Percentiles rank a stretch among this genome's conserved stretches.
Conservation (phyloP, 2,888 invertebrate species). For the Antheraea yamamai region DNA sequence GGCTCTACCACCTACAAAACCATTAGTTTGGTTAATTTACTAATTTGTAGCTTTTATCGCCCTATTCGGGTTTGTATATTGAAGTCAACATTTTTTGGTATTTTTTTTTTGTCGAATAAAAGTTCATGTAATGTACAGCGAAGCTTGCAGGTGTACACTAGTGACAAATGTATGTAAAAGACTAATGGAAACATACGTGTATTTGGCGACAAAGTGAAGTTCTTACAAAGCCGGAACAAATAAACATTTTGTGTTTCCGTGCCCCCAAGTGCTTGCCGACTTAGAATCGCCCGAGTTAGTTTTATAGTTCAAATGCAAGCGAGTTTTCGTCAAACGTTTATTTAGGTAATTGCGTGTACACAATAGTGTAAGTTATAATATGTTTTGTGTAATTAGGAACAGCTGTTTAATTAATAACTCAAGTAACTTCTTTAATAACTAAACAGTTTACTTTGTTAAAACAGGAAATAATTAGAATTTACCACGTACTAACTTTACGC, state of each 20-base stretch:
- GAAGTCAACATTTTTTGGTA: too few relatives aligned
- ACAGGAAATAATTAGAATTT: not conserved
- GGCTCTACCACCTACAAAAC: too few relatives aligned
- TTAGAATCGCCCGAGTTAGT: not conserved
- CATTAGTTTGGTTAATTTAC: too few relatives aligned
- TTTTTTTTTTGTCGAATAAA: too few relatives aligned
- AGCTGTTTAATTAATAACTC: not conserved
- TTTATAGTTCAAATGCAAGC: conserved; percentile 5
- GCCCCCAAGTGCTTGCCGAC: not conserved
- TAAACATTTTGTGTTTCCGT: not conserved
- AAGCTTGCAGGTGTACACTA: too few relatives aligned
- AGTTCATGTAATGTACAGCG: too few relatives aligned
- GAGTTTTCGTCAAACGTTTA: conserved; percentile 14
- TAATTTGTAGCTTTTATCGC: too few relatives aligned
- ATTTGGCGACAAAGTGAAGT: not conserved
- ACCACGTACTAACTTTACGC: not conserved
- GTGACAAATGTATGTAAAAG: too few relatives aligned
- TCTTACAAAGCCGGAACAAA: not conserved
- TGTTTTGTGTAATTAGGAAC: not conserved
- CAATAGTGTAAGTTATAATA: conserved; percentile 2
- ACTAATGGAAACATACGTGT: not conserved
- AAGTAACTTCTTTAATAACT: not conserved
- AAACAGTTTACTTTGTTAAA: not conserved
- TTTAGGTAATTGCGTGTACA: conserved; percentile 10
- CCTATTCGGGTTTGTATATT: too few relatives aligned